Evolutionary conservation across 2,888 invertebrate genomes (phyloP), one percentile per base, ranked within the genome.

Genomic region (Dasysyrphus albostriatus): DNA sequence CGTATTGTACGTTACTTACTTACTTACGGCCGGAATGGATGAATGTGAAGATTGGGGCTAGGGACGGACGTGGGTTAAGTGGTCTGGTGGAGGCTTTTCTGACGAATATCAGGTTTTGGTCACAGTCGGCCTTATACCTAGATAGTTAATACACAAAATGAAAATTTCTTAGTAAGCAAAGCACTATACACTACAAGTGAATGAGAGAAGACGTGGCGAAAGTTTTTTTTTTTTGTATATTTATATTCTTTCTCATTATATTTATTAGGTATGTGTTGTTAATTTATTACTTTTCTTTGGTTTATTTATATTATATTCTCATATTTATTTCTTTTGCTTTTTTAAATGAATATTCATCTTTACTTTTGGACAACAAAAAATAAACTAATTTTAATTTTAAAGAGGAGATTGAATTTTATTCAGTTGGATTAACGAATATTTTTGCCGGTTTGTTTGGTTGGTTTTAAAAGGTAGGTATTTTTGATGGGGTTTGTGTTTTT

Each of bases 121-220:
- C 19, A 19, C 44, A 69, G 75, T 75, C 79, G 79, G 83, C 79
- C 79, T 61, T 61, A 61, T 39, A 39, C 12, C 12, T 59, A 59
- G 10, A 24, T 61, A 61, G 24, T 44, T 80, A 72, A 84, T 70
- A 80, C 80, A 80, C 70, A 75, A 73, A 85, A 85, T 85, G 77
- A 73, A 76, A 77, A 81, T 85, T 61, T 85, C 69, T 56, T 73
- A 77, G 42, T 77, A 84, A 73, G 76, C 77, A 24, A 24, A 24
- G 24, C 24, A 24, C 24, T 24, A n/a, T n/a, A 24, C 24, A 34
- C 16, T 47, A 76, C 73, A 77, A 81, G 81, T 85, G 81, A 81
- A 81, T 77, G 85, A 84, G 75, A 80, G 73, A 75, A 82, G 82
- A 85, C 85, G 81, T 85, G 85, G 85, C 85, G 85, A 85, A 85